Evolutionary conservation across 1,140 invertebrate genomes (phyloP), one percentile per base, ranked within the genome.

Genomic region (Eumaeus atala): DNA sequence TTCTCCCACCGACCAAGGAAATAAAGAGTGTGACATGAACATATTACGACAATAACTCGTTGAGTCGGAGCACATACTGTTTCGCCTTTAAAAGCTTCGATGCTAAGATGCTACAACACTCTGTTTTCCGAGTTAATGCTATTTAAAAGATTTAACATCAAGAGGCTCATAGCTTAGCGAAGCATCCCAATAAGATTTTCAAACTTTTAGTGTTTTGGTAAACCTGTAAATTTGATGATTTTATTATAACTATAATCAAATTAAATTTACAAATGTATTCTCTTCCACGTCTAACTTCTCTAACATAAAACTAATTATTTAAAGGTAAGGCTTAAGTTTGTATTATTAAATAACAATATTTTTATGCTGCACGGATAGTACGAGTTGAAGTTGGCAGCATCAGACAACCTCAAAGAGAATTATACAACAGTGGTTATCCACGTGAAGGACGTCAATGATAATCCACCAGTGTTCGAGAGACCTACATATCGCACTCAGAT

Each of bases 401-500:
- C 96, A 42, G 96, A 98, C 88, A 97, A 97, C 90, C 90, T 97
- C 70, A 97, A 97, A 88, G 96, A 98, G 87, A 98, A 98, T 90
- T 95, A 96, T 88, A 97, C 96, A 4, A 96, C 93, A 7, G 96
- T 98, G 36, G 95, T 98, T 65, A 97, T 98, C 70, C 95, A 97
- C 86, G 95, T 98, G 60, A 97, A 97, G 88, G 96, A 97, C 76
- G 95, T 97, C 48, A 98, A 98, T 84, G 96, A 97, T 87, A 95
- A 95, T 84, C 90, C 90, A 12, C 86, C 86, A 6, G 85, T 89
- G 55, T 98, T 97, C 85, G 96, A 98, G 87, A 90, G 96, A 61
- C 96, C 96, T 21, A 97, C 95, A 48, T 98, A 97, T 88, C 92
- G 95, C 70, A 97, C 96, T 8, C 96, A 97, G 88, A 98, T 98